phyloP scores from a whole-genome alignment of 1,140 invertebrate genomes.

The Pollicipes pollicipes region DNA sequence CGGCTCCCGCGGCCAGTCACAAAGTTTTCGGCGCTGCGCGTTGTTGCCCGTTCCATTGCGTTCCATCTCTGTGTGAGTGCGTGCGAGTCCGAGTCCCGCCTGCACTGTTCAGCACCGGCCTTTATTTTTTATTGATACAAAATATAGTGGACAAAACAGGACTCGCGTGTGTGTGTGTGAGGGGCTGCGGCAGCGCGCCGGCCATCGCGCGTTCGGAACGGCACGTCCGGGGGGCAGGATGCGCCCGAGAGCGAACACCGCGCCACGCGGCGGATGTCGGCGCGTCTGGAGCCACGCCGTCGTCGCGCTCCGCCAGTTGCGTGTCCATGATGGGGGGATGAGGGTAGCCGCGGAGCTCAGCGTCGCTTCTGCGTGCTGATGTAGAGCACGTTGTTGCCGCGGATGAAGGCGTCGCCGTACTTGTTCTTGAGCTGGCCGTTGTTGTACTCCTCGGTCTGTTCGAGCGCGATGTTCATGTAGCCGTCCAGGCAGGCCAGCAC shows the following conservation, averaged over 20 bases:
- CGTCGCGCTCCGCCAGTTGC: too few relatives aligned
- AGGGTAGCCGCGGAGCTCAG: neutral
- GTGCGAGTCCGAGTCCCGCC: neutral
- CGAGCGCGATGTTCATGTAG: slow-evolving; percentile 99
- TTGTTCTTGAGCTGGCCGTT: slow-evolving; percentile 98
- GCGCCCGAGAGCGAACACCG: too few relatives aligned
- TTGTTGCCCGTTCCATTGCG: neutral
- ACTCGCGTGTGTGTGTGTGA: too few relatives aligned
- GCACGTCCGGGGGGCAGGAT: too few relatives aligned
- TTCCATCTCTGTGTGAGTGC: neutral
- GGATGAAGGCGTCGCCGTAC: slow-evolving; percentile 96
- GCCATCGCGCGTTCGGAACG: too few relatives aligned
- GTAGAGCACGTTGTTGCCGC: slow-evolving; percentile 95
- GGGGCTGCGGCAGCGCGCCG: too few relatives aligned
- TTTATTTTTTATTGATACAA: slow-evolving; percentile 1
- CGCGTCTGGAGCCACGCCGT: too few relatives aligned
- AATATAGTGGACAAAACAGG: neutral
- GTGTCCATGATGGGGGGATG: too few relatives aligned
- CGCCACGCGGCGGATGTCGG: too few relatives aligned
- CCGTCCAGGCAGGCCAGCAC: slow-evolving; percentile 95
- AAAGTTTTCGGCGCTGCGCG: too few relatives aligned
- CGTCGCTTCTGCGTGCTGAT: slow-evolving; percentile 72
- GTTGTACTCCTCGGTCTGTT: slow-evolving; percentile 98
- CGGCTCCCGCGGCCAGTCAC: too few relatives aligned
- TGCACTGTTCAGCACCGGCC: neutral